These are phyloP conservation scores for Molossus alvarezi DNA, from an alignment of 2,797 vertebrate species.

Conservation along the genomic window DNA sequence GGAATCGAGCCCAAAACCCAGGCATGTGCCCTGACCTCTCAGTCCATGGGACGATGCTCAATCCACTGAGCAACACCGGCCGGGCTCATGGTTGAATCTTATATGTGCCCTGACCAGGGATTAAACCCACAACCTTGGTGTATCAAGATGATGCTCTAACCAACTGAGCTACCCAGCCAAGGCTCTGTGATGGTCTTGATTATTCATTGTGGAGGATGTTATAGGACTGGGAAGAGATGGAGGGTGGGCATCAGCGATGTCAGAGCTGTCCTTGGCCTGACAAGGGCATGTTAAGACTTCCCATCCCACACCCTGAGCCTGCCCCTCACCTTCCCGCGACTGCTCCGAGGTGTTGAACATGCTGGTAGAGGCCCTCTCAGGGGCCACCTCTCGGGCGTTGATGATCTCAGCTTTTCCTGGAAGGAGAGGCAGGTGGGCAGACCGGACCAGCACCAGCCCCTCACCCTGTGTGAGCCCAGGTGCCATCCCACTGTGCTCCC, in stretches of 20 bases:
- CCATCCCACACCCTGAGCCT: rapidly evolving
- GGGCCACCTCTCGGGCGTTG: slow-evolving; percentile 95
- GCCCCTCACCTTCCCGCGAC: slow-evolving; percentile 92
- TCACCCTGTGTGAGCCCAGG: rapidly evolving
- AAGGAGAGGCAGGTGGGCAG: slow-evolving; percentile 74
- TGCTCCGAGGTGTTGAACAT: slow-evolving; percentile 95
- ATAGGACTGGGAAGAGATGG: background rate
- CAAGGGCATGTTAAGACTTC: rapidly evolving
- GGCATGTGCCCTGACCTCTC: too few species aligned
- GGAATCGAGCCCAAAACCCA: too few species aligned
- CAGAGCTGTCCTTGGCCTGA: background rate
- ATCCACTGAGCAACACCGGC: too few species aligned
- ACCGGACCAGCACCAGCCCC: background rate
- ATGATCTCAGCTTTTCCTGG: slow-evolving; percentile 94
- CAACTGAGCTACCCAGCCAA: too few species aligned
- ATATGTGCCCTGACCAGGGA: background rate
- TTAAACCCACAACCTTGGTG: background rate
- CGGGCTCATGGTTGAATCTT: background rate
- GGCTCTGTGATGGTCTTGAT: background rate
- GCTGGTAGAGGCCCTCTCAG: slow-evolving; percentile 86
- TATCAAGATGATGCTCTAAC: too few species aligned
- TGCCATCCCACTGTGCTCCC: rapidly evolving
- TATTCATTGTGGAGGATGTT: rapidly evolving
- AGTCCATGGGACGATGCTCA: too few species aligned
- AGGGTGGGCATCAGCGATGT: background rate